A percentile compares a stretch with the other conserved stretches of the same genome.
These are phyloP conservation scores for Calidris pugnax DNA, from an alignment of 2,113 vertebrate genomes.

Conservation along the genomic window DNA sequence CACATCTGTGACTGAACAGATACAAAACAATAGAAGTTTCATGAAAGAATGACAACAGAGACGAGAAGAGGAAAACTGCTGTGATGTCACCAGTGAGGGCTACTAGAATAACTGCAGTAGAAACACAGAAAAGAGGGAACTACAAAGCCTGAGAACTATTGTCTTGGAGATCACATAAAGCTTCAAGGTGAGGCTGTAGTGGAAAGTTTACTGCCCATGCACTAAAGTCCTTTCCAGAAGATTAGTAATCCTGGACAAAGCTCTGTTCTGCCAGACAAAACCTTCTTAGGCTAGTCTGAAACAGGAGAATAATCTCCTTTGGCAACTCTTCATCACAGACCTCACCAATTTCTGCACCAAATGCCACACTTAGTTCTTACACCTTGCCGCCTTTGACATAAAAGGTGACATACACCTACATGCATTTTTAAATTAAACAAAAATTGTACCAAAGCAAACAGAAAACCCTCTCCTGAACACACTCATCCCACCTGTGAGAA, in stretches of 20 bases:
- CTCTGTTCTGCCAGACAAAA: not conserved
- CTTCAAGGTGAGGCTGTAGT: not conserved
- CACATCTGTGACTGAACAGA: not conserved
- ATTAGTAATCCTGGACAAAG: not conserved
- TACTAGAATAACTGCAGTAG: not conserved
- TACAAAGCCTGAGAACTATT: not conserved
- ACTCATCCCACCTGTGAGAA: not conserved
- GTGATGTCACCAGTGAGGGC: not conserved
- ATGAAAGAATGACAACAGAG: not conserved
- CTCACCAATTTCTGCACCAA: not conserved
- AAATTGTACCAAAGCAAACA: not conserved
- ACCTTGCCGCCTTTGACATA: not conserved
- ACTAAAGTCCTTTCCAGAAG: not conserved
- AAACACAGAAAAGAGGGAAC: not conserved
- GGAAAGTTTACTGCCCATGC: not conserved
- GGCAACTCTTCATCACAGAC: not conserved
- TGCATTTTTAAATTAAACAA: not conserved
- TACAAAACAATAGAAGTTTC: conserved; percentile 12
- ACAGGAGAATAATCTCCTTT: not conserved
- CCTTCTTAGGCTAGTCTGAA: not conserved
- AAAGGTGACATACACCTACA: not conserved
- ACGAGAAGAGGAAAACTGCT: not conserved
- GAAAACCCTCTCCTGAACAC: not conserved
- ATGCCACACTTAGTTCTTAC: not conserved
- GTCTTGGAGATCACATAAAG: not conserved